phyloP scores from a whole-genome alignment of 2,888 invertebrate genomes.

The Sphaeridia pumilis region DNA sequence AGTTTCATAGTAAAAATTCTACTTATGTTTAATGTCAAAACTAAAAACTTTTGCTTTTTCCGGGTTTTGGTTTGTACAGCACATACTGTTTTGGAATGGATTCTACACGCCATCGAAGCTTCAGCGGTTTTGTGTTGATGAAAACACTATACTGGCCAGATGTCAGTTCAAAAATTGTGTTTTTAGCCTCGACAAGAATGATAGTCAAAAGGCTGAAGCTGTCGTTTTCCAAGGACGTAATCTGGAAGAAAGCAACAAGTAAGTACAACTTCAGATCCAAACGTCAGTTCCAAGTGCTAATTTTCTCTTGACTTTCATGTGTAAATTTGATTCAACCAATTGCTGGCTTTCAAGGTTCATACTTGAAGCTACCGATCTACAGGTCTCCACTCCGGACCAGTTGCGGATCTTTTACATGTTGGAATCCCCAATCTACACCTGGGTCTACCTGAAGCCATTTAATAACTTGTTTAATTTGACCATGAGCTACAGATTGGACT shows the following conservation, averaged over 20 bases:
- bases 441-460: conserved; percentile 23
- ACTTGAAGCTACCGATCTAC: conserved; percentile 19
- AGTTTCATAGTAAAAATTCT: too few species aligned
- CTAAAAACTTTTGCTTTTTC: too few species aligned
- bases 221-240: conserved; percentile 26
- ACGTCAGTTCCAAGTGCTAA: background rate
- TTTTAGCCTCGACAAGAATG: conserved; percentile 23
- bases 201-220: conserved; percentile 24
- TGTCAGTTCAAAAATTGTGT: conserved; percentile 28
- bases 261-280: background rate
- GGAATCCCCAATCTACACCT: conserved; percentile 28
- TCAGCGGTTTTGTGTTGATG: conserved; percentile 2
- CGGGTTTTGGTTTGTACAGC: too few species aligned
- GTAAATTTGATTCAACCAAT: background rate
- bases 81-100: conserved; percentile 10
- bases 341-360: conserved; percentile 3
- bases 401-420: conserved; percentile 28
- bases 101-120: conserved; percentile 6
- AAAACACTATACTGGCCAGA: conserved; percentile 13
- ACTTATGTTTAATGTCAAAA: too few species aligned
- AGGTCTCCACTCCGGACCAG: conserved; percentile 21
- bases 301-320: background rate
- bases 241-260: background rate
- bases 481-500: conserved; percentile 20
- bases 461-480: conserved; percentile 25